Conservation (phyloP, 2,888 invertebrate species). For the Perizoma flavofasciatum region DNA sequence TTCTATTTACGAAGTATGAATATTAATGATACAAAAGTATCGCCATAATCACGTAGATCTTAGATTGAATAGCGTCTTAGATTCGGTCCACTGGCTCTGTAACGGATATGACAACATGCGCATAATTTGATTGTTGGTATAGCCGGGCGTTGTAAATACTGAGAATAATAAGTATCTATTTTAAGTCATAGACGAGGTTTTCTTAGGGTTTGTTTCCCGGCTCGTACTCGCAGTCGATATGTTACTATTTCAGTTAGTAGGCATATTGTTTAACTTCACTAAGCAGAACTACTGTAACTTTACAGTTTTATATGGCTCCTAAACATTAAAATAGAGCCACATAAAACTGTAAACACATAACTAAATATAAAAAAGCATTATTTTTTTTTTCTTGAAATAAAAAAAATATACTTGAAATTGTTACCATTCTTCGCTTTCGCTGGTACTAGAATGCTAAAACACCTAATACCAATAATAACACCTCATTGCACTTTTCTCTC, state of each 20-base stretch:
- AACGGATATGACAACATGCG: conserved; percentile 57
- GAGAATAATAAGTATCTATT: conserved; percentile 7
- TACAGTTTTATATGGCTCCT: too few relatives aligned
- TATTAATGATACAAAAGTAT: conserved; percentile 28
- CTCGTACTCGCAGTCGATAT: too few relatives aligned
- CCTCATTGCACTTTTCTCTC: neutral
- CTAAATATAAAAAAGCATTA: too few relatives aligned
- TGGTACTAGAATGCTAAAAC: neutral
- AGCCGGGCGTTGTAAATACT: neutral
- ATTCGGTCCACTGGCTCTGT: conserved; percentile 49
- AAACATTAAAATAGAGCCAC: too few relatives aligned
- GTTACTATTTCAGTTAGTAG: too few relatives aligned
- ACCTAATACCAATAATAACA: too few relatives aligned
- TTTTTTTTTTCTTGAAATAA: too few relatives aligned
- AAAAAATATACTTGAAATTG: too few relatives aligned
- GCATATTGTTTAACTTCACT: too few relatives aligned
- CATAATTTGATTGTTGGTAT: conserved; percentile 33
- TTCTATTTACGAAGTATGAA: conserved; percentile 22
- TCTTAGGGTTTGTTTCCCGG: too few relatives aligned
- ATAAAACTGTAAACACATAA: too few relatives aligned
- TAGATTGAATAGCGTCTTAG: conserved; percentile 51
- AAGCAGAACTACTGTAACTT: too few relatives aligned
- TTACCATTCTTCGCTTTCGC: neutral
- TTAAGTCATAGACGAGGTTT: neutral
- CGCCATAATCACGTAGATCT: conserved; percentile 15